Base-by-base conservation (phyloP, 2,888 invertebrate species). In the Polyploca ridens region DNA sequence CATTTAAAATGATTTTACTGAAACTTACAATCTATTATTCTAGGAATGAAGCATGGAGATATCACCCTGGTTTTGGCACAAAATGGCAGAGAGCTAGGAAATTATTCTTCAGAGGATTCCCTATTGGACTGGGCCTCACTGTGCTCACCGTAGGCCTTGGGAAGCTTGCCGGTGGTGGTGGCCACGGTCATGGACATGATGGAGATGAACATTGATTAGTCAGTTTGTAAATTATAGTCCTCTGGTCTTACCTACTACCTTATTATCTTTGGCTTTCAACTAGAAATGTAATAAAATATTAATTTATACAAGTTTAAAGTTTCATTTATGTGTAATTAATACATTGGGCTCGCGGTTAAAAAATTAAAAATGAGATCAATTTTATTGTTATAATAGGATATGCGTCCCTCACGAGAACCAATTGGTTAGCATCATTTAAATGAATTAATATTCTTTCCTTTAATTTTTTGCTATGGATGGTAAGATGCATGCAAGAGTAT, bases 41-140 rank as follows among this genome's bases (percentile, higher is more conserved):
- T 79, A 96, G 97, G 82, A 98, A 98, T 87, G 97, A 98, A 89
- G 97, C 96, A 0, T 98, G 98, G 98, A 94, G 97, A 35, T 98
- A 95, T 81, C 90, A 96, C 77, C 90, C 90, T 3, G 95, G 95
- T 62, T 96, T 95, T 73, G 96, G 96, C 16, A 96, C 95, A 0
- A 89, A 87, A 27, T 75, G 76, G 57, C 66, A 72, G 4, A 94
- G 96, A 10, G 77, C 94, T 0, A 79, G 83, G 16, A 79, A 78
- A 0, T 82, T 94, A 13, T 87, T 97, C 72, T 94, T 95, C 72
- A 95, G 96, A 63, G 98, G 98, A 0, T 94, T 96, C 64, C 93
- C 94, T 63, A 81, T 95, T 35, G 98, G 97, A 0, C 88, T 96
- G 64, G 95, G 71, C 0, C 85, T 93, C 1, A 85, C 93, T 0